These are phyloP conservation scores for Cephalotes varians DNA, from an alignment of 2,888 invertebrate genomes.

Conservation along the genomic window DNA sequence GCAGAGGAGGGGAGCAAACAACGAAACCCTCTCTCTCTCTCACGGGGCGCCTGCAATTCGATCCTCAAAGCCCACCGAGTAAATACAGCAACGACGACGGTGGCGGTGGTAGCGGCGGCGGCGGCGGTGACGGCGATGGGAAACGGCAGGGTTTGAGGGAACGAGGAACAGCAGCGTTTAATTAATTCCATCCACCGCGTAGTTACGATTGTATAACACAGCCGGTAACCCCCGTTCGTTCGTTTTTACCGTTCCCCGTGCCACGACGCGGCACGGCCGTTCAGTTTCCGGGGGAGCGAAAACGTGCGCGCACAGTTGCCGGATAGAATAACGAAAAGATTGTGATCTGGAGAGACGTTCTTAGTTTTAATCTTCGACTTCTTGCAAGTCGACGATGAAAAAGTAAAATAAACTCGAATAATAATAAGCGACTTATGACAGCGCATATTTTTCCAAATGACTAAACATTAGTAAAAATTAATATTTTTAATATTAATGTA, in stretches of 20 bases:
- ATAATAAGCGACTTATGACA: not conserved
- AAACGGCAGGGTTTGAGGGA: slow-evolving; percentile 22
- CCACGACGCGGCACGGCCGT: slow-evolving; percentile 22
- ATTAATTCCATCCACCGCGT: slow-evolving; percentile 72
- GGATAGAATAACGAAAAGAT: slow-evolving; percentile 11
- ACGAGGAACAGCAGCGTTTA: slow-evolving; percentile 65
- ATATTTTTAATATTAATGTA: not conserved
- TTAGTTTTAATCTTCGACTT: not conserved
- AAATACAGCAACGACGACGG: slow-evolving; percentile 66
- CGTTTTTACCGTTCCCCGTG: slow-evolving; percentile 63
- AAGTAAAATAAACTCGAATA: not conserved
- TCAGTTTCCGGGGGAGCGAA: slow-evolving; percentile 34
- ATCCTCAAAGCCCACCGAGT: slow-evolving; percentile 73
- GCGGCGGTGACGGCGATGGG: slow-evolving; percentile 11
- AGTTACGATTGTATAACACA: slow-evolving; percentile 59
- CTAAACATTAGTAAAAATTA: not conserved
- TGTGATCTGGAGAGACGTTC: not conserved
- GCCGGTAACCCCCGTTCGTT: slow-evolving; percentile 58
- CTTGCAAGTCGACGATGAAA: too few relatives aligned
- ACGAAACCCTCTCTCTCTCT: slow-evolving; percentile 64
- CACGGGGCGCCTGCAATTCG: slow-evolving; percentile 71
- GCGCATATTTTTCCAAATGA: not conserved
- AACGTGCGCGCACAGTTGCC: not conserved
- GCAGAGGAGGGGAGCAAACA: slow-evolving; percentile 60
- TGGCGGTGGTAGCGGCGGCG: not conserved